Percentiles rank a stretch among this genome's conserved stretches.
Conservation (phyloP, 2,888 invertebrate species). For the Thecophora atra region DNA sequence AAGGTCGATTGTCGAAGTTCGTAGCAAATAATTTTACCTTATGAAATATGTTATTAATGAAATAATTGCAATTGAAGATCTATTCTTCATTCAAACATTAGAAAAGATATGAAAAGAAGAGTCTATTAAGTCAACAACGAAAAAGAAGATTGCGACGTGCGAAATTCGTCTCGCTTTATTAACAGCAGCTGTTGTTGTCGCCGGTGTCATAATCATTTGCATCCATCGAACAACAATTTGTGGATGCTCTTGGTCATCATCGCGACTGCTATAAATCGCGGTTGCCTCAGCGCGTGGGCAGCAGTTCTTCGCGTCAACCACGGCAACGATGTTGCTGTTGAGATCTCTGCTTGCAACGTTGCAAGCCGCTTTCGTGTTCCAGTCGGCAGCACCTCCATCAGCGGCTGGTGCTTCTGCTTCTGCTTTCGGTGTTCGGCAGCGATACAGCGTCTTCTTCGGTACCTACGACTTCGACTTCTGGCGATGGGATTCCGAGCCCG, state of each 20-base stretch:
- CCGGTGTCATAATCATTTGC: neutral
- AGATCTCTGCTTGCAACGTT: neutral
- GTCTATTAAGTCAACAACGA: neutral
- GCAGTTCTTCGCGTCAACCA: neutral
- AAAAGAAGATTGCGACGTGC: conserved; percentile 10
- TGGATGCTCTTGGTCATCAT: neutral
- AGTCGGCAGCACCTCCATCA: neutral
- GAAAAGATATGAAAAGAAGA: neutral
- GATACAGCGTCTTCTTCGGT: conserved; percentile 17
- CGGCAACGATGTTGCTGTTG: conserved; percentile 14
- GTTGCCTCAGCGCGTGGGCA: neutral
- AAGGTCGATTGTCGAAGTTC: neutral
- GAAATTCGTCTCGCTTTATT: neutral
- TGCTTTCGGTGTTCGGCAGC: conserved; percentile 4
- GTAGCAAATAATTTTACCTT: neutral
- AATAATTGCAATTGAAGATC: neutral
- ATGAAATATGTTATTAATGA: neutral
- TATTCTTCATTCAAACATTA: neutral
- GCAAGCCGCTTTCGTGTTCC: neutral
- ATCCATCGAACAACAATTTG: conserved; percentile 12
- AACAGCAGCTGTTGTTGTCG: neutral
- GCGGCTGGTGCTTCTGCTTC: neutral
- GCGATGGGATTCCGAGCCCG: conserved; percentile 15
- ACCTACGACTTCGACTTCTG: conserved; percentile 27
- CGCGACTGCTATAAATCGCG: conserved; percentile 4